Conservation (phyloP, 2,797 vertebrate genomes). For the Macropodus opercularis region DNA sequence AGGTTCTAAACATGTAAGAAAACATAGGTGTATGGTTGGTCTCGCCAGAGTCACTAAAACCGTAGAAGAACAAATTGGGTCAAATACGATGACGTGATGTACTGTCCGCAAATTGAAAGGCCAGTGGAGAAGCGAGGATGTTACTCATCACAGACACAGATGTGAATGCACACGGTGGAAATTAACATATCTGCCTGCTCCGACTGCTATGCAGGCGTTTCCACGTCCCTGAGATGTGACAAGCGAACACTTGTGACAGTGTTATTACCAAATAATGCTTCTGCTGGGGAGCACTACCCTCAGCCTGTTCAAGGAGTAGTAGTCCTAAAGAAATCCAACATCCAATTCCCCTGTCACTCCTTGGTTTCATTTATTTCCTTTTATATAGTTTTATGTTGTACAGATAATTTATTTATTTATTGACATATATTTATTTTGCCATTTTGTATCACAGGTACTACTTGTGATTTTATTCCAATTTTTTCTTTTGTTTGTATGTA, state of each 20-base stretch:
- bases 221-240: constrained; percentile 22
- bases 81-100: constrained; percentile 7
- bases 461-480: constrained; percentile 38
- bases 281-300: constrained; percentile 12
- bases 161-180: constrained; percentile 7
- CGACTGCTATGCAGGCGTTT: constrained; percentile 27
- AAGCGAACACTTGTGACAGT: constrained; percentile 24
- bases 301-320: constrained; percentile 20
- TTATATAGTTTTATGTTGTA: constrained; percentile 73
- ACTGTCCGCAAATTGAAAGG: constrained; percentile 8
- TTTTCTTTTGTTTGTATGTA: constrained; percentile 53
- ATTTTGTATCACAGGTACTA: constrained; percentile 42
- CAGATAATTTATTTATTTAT: constrained; percentile 78
- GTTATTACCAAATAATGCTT: constrained; percentile 38
- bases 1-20: background rate
- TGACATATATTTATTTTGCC: constrained; percentile 56
- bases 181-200: constrained; percentile 22
- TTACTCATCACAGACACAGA: constrained; percentile 11
- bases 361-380: constrained; percentile 40
- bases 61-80: background rate
- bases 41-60: background rate
- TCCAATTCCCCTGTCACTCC: constrained; percentile 34
- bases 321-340: constrained; percentile 4
- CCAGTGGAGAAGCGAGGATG: background rate
- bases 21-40: background rate